Base-by-base conservation (phyloP, 2,888 invertebrate species). In the Yponomeuta cagnagella region DNA sequence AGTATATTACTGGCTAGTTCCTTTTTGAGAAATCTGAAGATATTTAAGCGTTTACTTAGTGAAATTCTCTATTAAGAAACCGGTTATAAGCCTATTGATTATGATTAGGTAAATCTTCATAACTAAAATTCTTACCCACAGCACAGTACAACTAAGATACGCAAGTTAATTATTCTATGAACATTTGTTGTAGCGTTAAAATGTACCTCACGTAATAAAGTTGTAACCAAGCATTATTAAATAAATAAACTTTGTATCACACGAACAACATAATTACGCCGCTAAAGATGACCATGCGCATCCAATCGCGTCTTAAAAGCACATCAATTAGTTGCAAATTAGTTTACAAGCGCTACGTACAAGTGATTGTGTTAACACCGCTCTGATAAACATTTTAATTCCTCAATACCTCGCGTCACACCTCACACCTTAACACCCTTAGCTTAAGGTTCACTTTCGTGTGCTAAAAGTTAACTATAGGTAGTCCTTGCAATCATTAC, bases 271-370 rank as follows among this genome's bases (percentile, higher is more conserved):
- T 65, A 65, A 65, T 65, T 15, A 65, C 65, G 65, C 43, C 68
- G 43, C 37, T 68, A 43, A 68, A 68, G 37, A 65, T n/a, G 8
- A 48, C 2, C 68, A 70, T 48, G 48, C 70, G 64, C 63, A 48
- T 37, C 63, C n/a, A 70, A 23, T n/a, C 63, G 31, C 15, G 68
- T 33, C 64, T 63, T 37, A 63, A 70, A 31, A n/a, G 63, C 63
- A 43, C 75, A 82, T 84, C 79, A 83, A 85, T 84, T 83, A 84
- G 79, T 76, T 76, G 78, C 81, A 82, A 85, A 86, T 86, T 83
- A 82, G 80, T 80, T 76, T 76, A 74, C 77, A 76, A 77, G 75
- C 77, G 78, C 77, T 74, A 78, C 79, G 80, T 68, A 15, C 63
- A 68, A 71, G 71, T 71, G 78, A 78, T 79, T 76, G 76, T 76